These are phyloP conservation scores for Apis florea DNA, from an alignment of 1,140 invertebrate genomes.

Conservation along the genomic window DNA sequence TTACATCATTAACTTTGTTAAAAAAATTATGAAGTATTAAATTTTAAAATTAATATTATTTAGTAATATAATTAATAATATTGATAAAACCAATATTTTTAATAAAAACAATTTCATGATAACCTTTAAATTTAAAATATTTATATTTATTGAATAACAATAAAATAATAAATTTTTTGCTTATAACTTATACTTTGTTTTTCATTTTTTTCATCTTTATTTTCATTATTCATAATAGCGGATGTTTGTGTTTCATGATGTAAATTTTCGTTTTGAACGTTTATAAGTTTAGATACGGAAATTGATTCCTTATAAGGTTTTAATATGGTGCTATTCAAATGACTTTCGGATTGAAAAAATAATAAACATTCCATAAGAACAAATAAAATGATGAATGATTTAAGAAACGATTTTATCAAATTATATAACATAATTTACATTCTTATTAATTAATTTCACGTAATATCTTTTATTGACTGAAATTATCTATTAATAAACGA, in stretches of 20 bases:
- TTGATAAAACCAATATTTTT: neutral
- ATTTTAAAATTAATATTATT: neutral
- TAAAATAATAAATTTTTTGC: neutral
- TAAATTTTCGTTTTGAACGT: neutral
- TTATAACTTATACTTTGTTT: neutral
- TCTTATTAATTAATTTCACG: neutral
- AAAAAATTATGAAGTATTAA: neutral
- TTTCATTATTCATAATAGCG: no score
- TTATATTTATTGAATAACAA: neutral
- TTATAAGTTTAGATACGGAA: neutral
- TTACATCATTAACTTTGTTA: neutral
- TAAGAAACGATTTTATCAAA: neutral
- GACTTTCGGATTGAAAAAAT: neutral
- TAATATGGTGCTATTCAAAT: neutral
- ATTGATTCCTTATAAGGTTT: neutral
- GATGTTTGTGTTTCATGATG: no score
- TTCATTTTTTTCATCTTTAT: neutral
- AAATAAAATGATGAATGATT: conserved; percentile 7
- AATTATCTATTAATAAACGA: neutral
- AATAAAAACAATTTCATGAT: neutral
- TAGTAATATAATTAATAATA: neutral
- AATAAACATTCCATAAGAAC: conserved; percentile 1
- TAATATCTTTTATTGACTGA: neutral
- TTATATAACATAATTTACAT: neutral
- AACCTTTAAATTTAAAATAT: neutral